These are phyloP conservation scores for Trachurus trachurus DNA, from an alignment of 2,797 vertebrate genomes.

Conservation along the genomic window DNA sequence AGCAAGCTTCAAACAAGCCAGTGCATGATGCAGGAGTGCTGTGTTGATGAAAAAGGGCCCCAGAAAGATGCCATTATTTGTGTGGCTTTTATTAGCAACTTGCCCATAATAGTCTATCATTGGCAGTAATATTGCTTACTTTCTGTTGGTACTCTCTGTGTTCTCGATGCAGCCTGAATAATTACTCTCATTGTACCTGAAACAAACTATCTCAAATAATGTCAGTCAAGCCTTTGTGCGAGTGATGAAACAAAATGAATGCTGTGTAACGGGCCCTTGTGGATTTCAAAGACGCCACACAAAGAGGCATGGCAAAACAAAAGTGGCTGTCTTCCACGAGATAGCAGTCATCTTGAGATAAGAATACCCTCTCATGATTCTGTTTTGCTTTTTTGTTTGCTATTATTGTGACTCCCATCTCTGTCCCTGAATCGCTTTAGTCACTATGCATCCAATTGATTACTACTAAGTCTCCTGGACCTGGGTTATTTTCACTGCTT, in stretches of 20 bases:
- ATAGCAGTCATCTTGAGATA: conserved; percentile 78
- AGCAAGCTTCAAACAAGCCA: conserved; percentile 14
- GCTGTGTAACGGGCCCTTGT: conserved; percentile 73
- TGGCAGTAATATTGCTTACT: conserved; percentile 58
- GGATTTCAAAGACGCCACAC: conserved; percentile 79
- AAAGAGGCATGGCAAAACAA: conserved; percentile 76
- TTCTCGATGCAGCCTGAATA: conserved; percentile 61
- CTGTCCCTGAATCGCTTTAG: conserved; percentile 61
- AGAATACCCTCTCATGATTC: conserved; percentile 72
- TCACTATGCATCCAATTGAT: conserved; percentile 69
- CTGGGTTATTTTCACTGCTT: conserved; percentile 52
- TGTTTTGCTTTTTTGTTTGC: conserved; percentile 73
- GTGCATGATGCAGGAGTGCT: neutral
- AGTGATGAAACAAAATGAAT: conserved; percentile 77
- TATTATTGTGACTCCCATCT: conserved; percentile 70
- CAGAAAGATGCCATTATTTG: conserved; percentile 19
- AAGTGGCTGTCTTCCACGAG: conserved; percentile 78
- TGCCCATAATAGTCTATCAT: conserved; percentile 53
- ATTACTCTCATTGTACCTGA: conserved; percentile 79
- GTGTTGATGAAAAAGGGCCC: conserved; percentile 1
- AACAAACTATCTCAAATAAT: conserved; percentile 76
- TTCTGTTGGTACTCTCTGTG: conserved; percentile 47
- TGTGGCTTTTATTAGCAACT: conserved; percentile 53
- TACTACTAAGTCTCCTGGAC: conserved; percentile 49
- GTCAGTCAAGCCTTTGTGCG: conserved; percentile 74